A percentile compares a stretch with the other conserved stretches of the same genome.
Conservation (phyloP, 2,888 invertebrate genomes). For the Sarcophaga subvicina region DNA sequence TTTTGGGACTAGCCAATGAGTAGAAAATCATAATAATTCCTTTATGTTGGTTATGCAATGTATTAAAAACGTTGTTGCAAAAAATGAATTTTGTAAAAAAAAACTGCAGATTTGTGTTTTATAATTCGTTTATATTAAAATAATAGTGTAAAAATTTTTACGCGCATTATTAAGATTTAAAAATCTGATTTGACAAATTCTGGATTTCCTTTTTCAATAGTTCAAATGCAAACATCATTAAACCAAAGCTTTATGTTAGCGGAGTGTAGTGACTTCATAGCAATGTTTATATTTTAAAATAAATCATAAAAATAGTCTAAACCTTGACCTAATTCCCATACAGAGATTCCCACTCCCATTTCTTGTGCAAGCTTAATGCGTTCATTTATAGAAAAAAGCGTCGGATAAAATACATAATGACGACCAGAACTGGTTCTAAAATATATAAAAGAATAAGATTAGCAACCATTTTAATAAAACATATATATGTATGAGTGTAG, state of each 20-base stretch:
- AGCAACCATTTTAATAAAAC: too few relatives aligned
- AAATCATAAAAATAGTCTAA: constrained; percentile 97
- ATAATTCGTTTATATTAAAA: too few relatives aligned
- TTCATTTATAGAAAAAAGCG: constrained; percentile 91
- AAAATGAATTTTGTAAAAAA: too few relatives aligned
- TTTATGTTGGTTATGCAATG: too few relatives aligned
- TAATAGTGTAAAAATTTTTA: neutral
- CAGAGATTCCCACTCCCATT: constrained; percentile 92
- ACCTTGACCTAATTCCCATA: constrained; percentile 99
- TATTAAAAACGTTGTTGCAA: too few relatives aligned
- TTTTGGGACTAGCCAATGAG: too few relatives aligned
- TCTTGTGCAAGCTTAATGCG: constrained; percentile 90
- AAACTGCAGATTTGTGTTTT: too few relatives aligned
- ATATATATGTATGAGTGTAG: neutral
- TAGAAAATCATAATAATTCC: too few relatives aligned
- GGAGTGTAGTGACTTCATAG: neutral
- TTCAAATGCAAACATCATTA: too few relatives aligned
- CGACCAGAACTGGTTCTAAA: constrained; percentile 86
- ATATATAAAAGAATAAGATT: constrained; percentile 66
- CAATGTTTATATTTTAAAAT: constrained; percentile 82
- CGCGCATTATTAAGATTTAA: neutral
- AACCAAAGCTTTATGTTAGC: too few relatives aligned
- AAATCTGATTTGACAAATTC: neutral
- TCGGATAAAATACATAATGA: constrained; percentile 93
- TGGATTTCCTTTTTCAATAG: too few relatives aligned